A percentile compares a stretch with the other conserved stretches of the same genome.
Evolutionary conservation across 2,797 vertebrate genomes (phyloP).

Genomic region (Anguilla anguilla): DNA sequence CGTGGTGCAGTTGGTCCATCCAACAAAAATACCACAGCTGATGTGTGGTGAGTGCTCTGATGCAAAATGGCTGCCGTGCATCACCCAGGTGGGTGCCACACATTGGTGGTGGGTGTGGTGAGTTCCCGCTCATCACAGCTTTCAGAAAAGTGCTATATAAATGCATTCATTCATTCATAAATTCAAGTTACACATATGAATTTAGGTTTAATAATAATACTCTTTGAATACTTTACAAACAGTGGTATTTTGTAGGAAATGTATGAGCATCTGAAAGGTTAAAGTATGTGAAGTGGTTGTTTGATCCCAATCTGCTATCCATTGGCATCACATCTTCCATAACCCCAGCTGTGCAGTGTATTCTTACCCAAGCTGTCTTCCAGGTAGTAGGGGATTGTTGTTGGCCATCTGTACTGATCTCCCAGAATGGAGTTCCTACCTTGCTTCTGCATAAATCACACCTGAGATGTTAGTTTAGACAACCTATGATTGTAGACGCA

Average conservation of each 20-base stretch:
- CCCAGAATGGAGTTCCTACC: conserved; percentile 78
- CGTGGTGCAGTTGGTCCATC: background rate
- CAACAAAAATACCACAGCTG: background rate
- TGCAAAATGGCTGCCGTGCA: too few species aligned
- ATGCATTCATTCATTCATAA: too few species aligned
- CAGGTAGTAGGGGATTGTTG: conserved; percentile 81
- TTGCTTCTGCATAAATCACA: conserved; percentile 50
- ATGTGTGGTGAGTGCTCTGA: too few species aligned
- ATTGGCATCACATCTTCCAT: background rate
- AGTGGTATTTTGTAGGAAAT: too few species aligned
- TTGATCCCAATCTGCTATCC: too few species aligned
- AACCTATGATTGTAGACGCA: background rate
- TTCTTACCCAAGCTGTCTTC: conserved; percentile 82
- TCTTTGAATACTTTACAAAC: background rate
- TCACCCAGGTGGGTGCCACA: too few species aligned
- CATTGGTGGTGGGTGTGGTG: too few species aligned
- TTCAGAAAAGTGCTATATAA: too few species aligned
- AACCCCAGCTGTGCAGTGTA: background rate
- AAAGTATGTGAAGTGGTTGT: too few species aligned
- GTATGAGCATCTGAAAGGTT: too few species aligned
- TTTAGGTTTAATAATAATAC: background rate
- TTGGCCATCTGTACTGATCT: conserved; percentile 82
- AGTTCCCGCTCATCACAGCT: too few species aligned
- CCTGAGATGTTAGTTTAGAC: conserved; percentile 9
- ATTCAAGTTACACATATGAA: too few species aligned